Conservation (phyloP, 2,888 invertebrate species). For the Eupithecia insigniata region DNA sequence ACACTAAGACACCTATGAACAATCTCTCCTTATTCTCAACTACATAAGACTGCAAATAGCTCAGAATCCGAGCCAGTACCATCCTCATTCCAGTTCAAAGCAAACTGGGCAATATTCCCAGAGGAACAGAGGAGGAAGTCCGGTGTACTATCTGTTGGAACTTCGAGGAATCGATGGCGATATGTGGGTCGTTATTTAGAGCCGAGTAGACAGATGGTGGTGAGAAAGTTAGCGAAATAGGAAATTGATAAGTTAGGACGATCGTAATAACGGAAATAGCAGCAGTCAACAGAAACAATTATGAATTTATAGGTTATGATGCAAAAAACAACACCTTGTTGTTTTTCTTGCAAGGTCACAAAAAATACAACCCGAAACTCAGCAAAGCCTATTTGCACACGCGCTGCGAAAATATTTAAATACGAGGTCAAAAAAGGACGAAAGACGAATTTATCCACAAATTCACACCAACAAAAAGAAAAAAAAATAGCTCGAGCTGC, state of each 20-base stretch:
- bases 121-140: neutral
- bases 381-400: too few species aligned
- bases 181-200: slow-evolving; percentile 1
- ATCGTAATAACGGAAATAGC: neutral
- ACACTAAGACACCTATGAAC: neutral
- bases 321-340: too few species aligned
- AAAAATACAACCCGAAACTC: too few species aligned
- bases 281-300: too few species aligned
- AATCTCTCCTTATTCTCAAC: neutral
- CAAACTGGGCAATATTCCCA: neutral
- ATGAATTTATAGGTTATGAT: too few species aligned
- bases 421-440: too few species aligned
- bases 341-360: too few species aligned
- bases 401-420: too few species aligned
- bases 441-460: too few species aligned
- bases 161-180: slow-evolving; percentile 1
- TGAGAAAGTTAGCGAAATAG: neutral
- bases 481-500: too few species aligned
- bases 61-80: neutral
- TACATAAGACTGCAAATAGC: neutral
- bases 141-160: neutral
- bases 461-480: too few species aligned
- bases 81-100: neutral
- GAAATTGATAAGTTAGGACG: neutral
- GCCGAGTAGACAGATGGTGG: neutral